Evolutionary conservation across 1,140 invertebrate genomes (phyloP).

Genomic region (Euschistus heros): DNA sequence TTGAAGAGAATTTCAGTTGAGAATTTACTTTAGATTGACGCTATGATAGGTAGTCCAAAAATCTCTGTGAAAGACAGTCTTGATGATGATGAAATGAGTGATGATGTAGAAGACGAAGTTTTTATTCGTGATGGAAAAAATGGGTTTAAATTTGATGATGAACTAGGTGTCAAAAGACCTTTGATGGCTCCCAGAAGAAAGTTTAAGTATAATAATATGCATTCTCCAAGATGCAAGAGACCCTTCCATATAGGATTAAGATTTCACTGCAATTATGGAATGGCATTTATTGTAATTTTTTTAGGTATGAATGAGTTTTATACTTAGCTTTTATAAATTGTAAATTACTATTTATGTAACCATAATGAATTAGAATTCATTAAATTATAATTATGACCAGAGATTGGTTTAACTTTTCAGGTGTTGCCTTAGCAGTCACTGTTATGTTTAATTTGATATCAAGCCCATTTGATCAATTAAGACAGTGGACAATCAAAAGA

Average conservation of each 20-base stretch:
- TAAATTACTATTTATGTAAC: not conserved
- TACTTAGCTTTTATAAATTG: not conserved
- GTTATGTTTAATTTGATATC: constrained; percentile 56
- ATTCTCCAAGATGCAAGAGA: constrained; percentile 39
- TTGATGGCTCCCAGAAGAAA: constrained; percentile 59
- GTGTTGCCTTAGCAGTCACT: constrained; percentile 49
- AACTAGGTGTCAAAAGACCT: constrained; percentile 57
- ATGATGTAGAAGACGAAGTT: constrained; percentile 63
- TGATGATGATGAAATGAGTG: constrained; percentile 47
- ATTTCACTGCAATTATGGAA: constrained; percentile 48
- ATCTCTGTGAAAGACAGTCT: constrained; percentile 38
- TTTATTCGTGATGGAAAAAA: constrained; percentile 61
- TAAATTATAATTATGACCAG: not conserved
- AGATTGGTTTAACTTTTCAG: constrained; percentile 32
- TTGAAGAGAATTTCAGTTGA: constrained; percentile 31
- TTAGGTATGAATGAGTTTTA: constrained; percentile 27
- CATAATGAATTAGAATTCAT: not conserved
- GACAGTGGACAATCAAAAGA: constrained; percentile 38
- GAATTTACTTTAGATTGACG: constrained; percentile 33
- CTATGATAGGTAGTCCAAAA: constrained; percentile 21
- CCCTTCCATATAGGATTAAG: constrained; percentile 44
- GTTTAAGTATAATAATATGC: constrained; percentile 36
- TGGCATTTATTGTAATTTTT: constrained; percentile 37
- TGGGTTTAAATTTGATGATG: constrained; percentile 48
- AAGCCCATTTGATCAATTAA: constrained; percentile 45